These are phyloP conservation scores for Isotomurus palustris DNA, from an alignment of 2,888 invertebrate species.

Conservation along the genomic window DNA sequence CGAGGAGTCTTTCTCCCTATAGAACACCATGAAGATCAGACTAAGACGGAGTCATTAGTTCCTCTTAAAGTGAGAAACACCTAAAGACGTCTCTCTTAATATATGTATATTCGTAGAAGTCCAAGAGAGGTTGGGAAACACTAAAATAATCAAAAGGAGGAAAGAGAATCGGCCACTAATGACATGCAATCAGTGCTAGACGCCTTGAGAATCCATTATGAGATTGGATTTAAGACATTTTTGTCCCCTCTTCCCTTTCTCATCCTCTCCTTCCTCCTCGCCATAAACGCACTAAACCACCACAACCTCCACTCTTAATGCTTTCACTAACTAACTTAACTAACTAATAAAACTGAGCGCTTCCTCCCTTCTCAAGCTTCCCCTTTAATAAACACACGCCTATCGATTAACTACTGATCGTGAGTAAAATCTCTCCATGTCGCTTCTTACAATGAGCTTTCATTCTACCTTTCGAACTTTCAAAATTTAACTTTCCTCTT, in stretches of 20 bases:
- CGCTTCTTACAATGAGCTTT: no score
- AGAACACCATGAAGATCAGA: no score
- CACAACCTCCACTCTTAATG: no score
- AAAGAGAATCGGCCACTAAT: constrained; percentile 47
- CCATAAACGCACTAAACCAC: neutral
- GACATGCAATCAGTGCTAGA: constrained; percentile 47
- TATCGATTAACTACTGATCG: no score
- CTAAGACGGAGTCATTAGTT: no score
- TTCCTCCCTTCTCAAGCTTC: neutral
- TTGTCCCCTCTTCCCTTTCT: constrained; percentile 19
- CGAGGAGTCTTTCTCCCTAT: no score
- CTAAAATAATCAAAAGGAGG: constrained; percentile 46
- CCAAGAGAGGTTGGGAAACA: constrained; percentile 25
- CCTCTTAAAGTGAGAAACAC: no score
- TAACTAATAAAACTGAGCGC: neutral
- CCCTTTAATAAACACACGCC: neutral
- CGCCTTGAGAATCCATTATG: constrained; percentile 47
- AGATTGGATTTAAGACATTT: constrained; percentile 45
- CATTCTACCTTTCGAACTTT: no score
- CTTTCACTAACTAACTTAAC: neutral
- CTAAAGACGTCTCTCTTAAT: no score
- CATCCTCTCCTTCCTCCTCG: constrained; percentile 3
- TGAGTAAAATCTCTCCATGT: no score
- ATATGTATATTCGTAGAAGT: neutral
- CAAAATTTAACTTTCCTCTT: no score